A percentile compares a stretch with the other conserved stretches of the same genome.
phyloP scores from a whole-genome alignment of 2,113 vertebrate species.

The Himantopus leucocephalus region DNA sequence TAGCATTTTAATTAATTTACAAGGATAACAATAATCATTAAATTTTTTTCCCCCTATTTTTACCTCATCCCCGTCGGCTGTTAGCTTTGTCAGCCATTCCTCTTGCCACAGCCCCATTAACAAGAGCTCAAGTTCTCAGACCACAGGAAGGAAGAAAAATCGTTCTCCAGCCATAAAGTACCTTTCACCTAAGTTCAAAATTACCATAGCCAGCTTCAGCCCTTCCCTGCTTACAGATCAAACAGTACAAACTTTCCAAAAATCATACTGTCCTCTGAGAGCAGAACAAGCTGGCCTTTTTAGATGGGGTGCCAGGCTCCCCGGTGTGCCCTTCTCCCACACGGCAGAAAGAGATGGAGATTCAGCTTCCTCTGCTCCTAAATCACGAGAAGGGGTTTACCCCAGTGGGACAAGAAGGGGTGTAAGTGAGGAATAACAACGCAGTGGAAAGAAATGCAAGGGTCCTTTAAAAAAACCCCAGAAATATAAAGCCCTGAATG shows the following conservation, averaged over 20 bases:
- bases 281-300: neutral
- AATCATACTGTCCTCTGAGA: accelerated
- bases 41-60: neutral
- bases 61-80: accelerated
- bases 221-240: neutral
- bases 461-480: neutral
- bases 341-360: accelerated
- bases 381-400: accelerated
- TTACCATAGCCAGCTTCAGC: neutral
- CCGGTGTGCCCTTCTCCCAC: accelerated
- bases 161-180: neutral
- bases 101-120: neutral
- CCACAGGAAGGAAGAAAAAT: neutral
- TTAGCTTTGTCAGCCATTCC: neutral
- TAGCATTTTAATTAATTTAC: neutral
- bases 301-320: accelerated
- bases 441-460: neutral
- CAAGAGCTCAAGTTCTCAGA: neutral
- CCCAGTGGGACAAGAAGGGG: neutral
- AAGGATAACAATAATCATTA: neutral
- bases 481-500: neutral
- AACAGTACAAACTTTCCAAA: too few species aligned
- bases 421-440: neutral
- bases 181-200: neutral
- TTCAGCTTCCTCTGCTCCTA: neutral